A percentile compares a stretch with the other conserved stretches of the same genome.
Conservation (phyloP, 2,113 vertebrate species). For the Tachysurus fulvidraco region DNA sequence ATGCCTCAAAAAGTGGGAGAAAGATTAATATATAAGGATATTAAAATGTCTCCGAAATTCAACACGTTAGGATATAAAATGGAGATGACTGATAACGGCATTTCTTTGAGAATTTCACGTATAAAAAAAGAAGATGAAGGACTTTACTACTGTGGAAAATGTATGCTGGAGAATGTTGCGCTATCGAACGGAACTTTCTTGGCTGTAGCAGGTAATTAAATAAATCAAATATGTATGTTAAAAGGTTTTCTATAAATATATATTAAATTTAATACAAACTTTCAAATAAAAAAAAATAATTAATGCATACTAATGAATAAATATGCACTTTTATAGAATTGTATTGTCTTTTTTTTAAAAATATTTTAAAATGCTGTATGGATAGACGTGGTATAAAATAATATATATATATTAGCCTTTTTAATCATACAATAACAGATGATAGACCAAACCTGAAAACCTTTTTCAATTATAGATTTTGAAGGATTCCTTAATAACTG, state of each 20-base stretch:
- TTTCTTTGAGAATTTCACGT: constrained; percentile 1
- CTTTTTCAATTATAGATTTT: neutral
- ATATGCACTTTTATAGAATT: neutral
- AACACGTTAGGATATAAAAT: neutral
- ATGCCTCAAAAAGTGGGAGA: constrained; percentile 6
- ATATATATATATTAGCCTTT: too few relatives aligned
- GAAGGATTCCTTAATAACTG: too few relatives aligned
- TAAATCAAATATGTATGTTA: neutral
- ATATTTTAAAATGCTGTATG: neutral
- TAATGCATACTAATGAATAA: too few relatives aligned
- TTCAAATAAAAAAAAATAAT: neutral
- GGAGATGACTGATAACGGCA: neutral
- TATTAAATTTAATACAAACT: too few relatives aligned
- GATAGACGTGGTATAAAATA: neutral
- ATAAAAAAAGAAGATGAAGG: neutral
- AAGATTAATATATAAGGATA: neutral
- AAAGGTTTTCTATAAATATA: neutral
- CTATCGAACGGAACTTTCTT: neutral
- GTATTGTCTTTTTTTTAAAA: neutral
- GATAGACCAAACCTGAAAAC: too few relatives aligned
- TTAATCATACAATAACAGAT: too few relatives aligned
- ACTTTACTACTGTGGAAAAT: constrained; percentile 20
- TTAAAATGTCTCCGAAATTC: neutral
- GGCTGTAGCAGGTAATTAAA: neutral
- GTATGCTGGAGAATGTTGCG: neutral